A percentile compares a stretch with the other conserved stretches of the same genome.
Evolutionary conservation across 2,113 vertebrate genomes (phyloP).

Genomic region (Abramis brama): DNA sequence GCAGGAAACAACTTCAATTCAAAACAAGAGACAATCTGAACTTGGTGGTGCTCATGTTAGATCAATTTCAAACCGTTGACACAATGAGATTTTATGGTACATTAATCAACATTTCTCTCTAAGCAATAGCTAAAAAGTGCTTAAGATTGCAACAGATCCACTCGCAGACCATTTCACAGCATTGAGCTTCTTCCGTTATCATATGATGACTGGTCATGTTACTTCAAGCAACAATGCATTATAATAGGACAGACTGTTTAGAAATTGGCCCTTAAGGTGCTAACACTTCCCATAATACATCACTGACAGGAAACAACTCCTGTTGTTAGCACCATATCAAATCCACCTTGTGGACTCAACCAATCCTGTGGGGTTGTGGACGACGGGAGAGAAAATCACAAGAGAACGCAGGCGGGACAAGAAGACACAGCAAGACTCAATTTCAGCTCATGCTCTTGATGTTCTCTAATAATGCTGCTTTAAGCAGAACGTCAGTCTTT

Average conservation of each 20-base stretch:
- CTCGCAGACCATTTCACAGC: background rate
- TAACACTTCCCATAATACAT: background rate
- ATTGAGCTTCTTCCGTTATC: background rate
- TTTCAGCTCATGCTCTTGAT: conserved; percentile 82
- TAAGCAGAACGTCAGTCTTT: conserved; percentile 72
- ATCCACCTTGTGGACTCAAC: background rate
- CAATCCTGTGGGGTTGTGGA: conserved; percentile 1
- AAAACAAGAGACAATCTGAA: background rate
- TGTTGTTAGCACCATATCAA: background rate
- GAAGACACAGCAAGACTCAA: background rate
- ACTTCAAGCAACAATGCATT: background rate
- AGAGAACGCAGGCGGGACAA: background rate
- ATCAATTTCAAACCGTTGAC: background rate
- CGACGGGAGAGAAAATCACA: background rate
- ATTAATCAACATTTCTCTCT: background rate
- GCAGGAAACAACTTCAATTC: background rate
- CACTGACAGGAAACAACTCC: conserved; percentile 2
- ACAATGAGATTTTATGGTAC: background rate
- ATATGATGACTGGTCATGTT: background rate
- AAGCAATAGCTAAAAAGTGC: background rate
- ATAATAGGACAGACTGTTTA: background rate
- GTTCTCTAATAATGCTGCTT: conserved; percentile 76
- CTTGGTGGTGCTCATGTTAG: background rate
- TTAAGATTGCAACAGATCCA: background rate
- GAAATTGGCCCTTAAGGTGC: conserved; percentile 20